Evolutionary conservation across 2,888 invertebrate species (phyloP).

Genomic region (Sclerodermus sp.): DNA sequence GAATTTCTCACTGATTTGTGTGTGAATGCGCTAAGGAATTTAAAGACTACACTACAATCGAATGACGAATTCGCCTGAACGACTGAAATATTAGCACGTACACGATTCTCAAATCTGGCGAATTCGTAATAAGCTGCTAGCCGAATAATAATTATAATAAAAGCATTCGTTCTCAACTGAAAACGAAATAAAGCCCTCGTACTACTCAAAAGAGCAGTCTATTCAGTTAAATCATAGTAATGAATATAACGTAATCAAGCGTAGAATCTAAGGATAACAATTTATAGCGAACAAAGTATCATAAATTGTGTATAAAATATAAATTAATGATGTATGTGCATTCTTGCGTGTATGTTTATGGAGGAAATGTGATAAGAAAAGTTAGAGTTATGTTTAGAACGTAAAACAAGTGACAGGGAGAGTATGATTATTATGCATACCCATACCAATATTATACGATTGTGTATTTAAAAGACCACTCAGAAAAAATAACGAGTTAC

Average conservation of each 20-base stretch:
- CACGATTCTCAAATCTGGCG: too few species aligned
- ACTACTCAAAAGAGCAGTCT: too few species aligned
- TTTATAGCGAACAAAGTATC: conserved; percentile 25
- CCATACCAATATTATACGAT: conserved; percentile 11
- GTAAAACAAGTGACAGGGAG: conserved; percentile 3
- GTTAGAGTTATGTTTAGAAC: neutral
- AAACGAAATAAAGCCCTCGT: too few species aligned
- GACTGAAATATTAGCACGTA: neutral
- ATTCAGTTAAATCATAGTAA: too few species aligned
- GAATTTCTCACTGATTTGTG: neutral
- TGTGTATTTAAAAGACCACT: conserved; percentile 22
- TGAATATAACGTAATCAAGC: neutral
- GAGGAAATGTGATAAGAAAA: conserved; percentile 4
- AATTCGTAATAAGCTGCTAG: too few species aligned
- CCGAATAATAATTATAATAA: too few species aligned
- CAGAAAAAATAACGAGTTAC: conserved; percentile 24
- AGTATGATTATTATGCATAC: conserved; percentile 1
- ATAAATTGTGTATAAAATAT: conserved; percentile 33
- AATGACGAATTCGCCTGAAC: neutral
- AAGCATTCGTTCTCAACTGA: too few species aligned
- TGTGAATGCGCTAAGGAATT: neutral
- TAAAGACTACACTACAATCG: neutral
- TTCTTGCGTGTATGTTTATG: conserved; percentile 11
- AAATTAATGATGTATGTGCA: conserved; percentile 14
- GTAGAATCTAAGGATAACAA: conserved; percentile 5